Conservation (phyloP, 2,888 invertebrate species). For the Stenchaetothrips biformis region DNA sequence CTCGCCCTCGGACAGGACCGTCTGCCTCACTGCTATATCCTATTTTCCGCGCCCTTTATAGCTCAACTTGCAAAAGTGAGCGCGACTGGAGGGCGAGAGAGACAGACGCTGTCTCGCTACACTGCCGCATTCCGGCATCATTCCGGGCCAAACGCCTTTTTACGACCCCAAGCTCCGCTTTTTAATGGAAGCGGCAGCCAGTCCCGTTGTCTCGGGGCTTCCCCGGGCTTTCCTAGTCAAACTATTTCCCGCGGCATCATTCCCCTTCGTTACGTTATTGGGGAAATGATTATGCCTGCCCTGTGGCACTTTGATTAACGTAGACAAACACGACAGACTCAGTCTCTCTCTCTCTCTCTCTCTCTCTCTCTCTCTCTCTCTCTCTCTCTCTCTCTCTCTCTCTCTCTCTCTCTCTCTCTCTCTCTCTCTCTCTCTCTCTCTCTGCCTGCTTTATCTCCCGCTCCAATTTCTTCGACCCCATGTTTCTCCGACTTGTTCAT, state of each 20-base stretch:
- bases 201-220: neutral
- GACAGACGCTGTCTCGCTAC: neutral
- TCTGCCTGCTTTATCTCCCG: neutral
- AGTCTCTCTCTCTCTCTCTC: neutral
- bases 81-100: neutral
- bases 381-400: neutral
- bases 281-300: neutral
- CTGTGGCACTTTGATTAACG: neutral
- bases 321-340: neutral
- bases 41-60: constrained; percentile 21
- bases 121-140: neutral
- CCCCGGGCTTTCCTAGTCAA: neutral
- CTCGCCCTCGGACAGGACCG: neutral
- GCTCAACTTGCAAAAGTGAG: constrained; percentile 23
- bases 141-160: neutral
- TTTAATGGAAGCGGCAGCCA: neutral
- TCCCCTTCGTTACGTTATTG: neutral
- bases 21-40: neutral
- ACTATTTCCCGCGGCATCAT: too few species aligned
- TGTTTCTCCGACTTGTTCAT: too few species aligned
- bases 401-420: constrained; percentile 5
- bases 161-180: neutral
- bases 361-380: neutral
- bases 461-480: too few species aligned
- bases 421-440: neutral